Evolutionary conservation across 2,888 invertebrate genomes (phyloP).

Genomic region (Trissoscelio sp.): DNA sequence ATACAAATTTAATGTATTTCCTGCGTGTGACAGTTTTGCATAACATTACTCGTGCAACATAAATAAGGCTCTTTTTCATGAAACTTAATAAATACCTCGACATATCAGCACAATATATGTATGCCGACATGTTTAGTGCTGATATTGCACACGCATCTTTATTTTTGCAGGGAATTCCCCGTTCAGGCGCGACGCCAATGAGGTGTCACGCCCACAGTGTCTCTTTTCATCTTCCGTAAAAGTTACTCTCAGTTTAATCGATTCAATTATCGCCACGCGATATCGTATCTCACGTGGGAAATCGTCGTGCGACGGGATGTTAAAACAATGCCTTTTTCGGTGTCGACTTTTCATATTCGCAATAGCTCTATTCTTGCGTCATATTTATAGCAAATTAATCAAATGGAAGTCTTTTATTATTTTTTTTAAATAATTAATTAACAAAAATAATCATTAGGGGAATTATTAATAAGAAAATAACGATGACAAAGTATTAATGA

Average conservation of each 20-base stretch:
- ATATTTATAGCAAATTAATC: background rate
- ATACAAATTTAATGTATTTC: background rate
- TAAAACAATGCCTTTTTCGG: slow-evolving; percentile 46
- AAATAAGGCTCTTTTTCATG: background rate
- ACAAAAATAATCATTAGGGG: too few species aligned
- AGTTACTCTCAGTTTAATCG: slow-evolving; percentile 61
- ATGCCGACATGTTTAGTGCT: slow-evolving; percentile 2
- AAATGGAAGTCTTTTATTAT: background rate
- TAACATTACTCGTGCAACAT: background rate
- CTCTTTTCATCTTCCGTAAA: slow-evolving; percentile 51
- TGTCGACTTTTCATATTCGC: slow-evolving; percentile 15
- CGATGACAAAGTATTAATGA: too few species aligned
- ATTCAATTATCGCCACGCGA: slow-evolving; percentile 58
- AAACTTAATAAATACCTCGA: background rate
- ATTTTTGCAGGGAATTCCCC: slow-evolving; percentile 26
- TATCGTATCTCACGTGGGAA: slow-evolving; percentile 52
- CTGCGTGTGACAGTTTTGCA: background rate
- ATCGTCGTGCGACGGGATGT: slow-evolving; percentile 25
- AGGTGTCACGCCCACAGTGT: slow-evolving; percentile 51
- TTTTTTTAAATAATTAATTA: too few species aligned
- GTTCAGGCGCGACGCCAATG: slow-evolving; percentile 26
- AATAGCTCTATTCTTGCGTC: background rate
- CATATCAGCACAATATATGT: background rate
- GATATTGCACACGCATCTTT: slow-evolving; percentile 11
- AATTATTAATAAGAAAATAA: too few species aligned